Evolutionary conservation across 2,888 invertebrate species (phyloP).

Genomic region (Bhutanitis thaidina): DNA sequence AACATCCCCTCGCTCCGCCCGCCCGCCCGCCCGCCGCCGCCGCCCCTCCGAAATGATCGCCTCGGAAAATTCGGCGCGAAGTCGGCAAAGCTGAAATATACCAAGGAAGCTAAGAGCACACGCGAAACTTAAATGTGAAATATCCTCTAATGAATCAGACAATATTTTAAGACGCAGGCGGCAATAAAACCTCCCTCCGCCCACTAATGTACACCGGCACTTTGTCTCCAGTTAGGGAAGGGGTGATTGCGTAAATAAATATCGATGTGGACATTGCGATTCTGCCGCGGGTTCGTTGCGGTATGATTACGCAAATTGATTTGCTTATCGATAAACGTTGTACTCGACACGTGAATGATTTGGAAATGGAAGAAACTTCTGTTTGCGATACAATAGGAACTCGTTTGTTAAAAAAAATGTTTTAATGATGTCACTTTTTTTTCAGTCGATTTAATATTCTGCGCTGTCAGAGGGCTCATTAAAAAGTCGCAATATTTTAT

Average conservation of each 20-base stretch:
- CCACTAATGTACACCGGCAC: slow-evolving; percentile 74
- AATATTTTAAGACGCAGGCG: slow-evolving; percentile 77
- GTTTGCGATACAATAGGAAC: too few species aligned
- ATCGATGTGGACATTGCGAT: slow-evolving; percentile 63
- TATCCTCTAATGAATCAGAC: slow-evolving; percentile 80
- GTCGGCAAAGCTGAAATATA: slow-evolving; percentile 52
- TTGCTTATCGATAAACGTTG: not conserved
- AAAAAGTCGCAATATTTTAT: too few species aligned
- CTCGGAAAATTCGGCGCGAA: slow-evolving; percentile 56
- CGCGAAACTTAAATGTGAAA: slow-evolving; percentile 77
- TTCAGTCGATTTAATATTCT: too few species aligned
- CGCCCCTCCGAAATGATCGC: slow-evolving; percentile 61
- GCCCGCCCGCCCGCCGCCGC: slow-evolving; percentile 39
- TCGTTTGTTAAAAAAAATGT: too few species aligned
- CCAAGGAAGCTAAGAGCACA: slow-evolving; percentile 58
- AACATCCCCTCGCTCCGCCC: slow-evolving; percentile 18
- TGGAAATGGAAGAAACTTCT: too few species aligned
- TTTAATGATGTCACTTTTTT: too few species aligned
- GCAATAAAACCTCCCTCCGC: slow-evolving; percentile 73
- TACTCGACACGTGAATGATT: too few species aligned
- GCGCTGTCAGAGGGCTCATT: too few species aligned
- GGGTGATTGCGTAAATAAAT: slow-evolving; percentile 67
- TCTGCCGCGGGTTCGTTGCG: slow-evolving; percentile 15
- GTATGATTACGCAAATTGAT: not conserved
- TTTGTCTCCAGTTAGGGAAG: slow-evolving; percentile 69